Evolutionary conservation across 2,797 vertebrate genomes (phyloP).

Genomic region (Aulostomus chinensis): DNA sequence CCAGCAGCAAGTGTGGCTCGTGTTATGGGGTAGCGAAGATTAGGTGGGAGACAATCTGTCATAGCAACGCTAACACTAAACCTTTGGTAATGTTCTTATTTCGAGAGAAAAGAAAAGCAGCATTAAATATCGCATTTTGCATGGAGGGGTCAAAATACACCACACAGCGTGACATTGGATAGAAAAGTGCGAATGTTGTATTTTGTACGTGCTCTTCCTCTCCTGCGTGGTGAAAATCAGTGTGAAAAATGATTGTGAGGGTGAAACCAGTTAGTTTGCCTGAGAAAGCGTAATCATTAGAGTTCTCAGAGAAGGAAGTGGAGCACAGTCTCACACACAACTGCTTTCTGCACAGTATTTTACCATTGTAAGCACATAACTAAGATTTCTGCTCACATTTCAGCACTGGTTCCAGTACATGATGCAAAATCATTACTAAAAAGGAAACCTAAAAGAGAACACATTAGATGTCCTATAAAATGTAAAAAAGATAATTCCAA

Average conservation of each 20-base stretch:
- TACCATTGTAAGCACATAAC: too few species aligned
- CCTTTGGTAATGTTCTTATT: conserved; percentile 24
- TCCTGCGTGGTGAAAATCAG: too few species aligned
- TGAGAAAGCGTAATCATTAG: too few species aligned
- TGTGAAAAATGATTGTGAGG: too few species aligned
- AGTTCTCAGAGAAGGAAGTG: too few species aligned
- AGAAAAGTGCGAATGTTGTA: too few species aligned
- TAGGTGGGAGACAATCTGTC: conserved; percentile 43
- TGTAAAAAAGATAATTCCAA: too few species aligned
- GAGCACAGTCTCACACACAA: too few species aligned
- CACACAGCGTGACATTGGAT: conserved; percentile 7
- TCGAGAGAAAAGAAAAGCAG: not conserved
- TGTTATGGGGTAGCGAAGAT: conserved; percentile 46
- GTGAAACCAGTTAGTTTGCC: too few species aligned
- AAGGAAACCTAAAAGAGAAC: not conserved
- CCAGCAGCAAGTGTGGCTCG: conserved; percentile 55
- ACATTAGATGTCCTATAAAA: too few species aligned
- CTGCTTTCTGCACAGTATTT: not conserved
- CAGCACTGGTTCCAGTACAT: not conserved
- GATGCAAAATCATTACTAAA: not conserved
- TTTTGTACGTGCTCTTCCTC: too few species aligned
- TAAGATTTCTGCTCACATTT: not conserved
- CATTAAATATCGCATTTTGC: conserved; percentile 10
- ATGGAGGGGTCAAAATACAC: not conserved
- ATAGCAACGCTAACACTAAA: conserved; percentile 19